phyloP scores from a whole-genome alignment of 1,140 invertebrate species.

The Pentalonia nigronervosa region DNA sequence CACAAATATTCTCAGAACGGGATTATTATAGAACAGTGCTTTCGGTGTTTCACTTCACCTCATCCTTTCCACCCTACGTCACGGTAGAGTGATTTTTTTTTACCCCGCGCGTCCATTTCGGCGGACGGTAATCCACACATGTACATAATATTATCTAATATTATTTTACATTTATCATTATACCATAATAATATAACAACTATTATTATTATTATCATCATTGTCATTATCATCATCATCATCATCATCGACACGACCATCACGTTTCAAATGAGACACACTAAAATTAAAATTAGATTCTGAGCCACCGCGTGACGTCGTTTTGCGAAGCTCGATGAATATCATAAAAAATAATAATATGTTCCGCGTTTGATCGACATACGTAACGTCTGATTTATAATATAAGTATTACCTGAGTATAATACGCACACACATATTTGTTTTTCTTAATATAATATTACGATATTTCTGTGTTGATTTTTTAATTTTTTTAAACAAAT shows the following conservation, averaged over 20 bases:
- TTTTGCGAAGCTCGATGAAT: not conserved
- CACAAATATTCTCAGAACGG: not conserved
- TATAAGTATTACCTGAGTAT: not conserved
- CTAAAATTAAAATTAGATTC: not conserved
- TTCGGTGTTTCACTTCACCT: conserved; percentile 8
- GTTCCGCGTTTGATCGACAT: not conserved
- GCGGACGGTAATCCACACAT: not conserved
- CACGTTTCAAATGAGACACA: not conserved
- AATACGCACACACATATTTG: not conserved
- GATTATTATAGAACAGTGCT: not conserved
- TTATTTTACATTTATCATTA: not conserved
- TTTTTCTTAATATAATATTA: not conserved
- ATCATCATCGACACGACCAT: not conserved
- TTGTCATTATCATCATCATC: too few relatives aligned
- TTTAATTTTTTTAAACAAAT: not conserved
- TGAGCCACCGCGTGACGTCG: not conserved
- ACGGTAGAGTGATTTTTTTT: not conserved
- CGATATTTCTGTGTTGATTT: not conserved
- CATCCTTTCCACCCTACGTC: not conserved
- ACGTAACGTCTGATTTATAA: not conserved
- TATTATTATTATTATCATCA: too few relatives aligned
- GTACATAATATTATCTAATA: not conserved
- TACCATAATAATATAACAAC: not conserved
- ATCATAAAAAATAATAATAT: not conserved
- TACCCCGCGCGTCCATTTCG: not conserved